Evolutionary conservation across 2,113 vertebrate genomes (phyloP).

Genomic region (Caranx ignobilis): DNA sequence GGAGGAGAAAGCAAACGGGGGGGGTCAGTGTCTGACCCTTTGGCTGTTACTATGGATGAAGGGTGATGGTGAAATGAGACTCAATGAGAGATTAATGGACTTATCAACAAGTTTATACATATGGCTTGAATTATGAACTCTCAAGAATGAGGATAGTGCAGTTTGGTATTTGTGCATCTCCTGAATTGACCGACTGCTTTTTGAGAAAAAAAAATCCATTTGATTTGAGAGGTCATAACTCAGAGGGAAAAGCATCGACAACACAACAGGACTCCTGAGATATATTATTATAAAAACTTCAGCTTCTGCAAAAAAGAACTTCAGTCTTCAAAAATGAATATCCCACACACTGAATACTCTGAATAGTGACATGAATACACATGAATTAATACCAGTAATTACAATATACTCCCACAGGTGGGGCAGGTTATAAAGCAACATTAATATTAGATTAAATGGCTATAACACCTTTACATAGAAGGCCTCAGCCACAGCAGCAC

Average conservation of each 20-base stretch:
- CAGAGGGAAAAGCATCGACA: not conserved
- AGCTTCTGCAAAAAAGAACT: not conserved
- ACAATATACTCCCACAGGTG: no score
- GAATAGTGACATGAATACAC: no score
- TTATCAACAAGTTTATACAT: not conserved
- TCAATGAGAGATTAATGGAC: not conserved
- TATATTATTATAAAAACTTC: not conserved
- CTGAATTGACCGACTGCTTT: not conserved
- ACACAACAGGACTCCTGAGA: not conserved
- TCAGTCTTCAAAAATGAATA: no score
- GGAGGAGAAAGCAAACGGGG: not conserved
- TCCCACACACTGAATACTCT: no score
- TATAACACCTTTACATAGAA: no score
- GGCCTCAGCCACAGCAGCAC: no score
- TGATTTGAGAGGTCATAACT: constrained; percentile 38
- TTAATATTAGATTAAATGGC: no score
- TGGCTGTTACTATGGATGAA: not conserved
- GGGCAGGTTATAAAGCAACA: no score
- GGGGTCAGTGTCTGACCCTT: not conserved
- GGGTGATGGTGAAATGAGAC: constrained; percentile 11
- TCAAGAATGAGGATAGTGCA: not conserved
- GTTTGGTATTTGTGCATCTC: not conserved
- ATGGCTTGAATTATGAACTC: constrained; percentile 45
- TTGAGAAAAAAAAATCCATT: no score
- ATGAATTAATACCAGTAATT: no score